These are phyloP conservation scores for Acronicta leporina DNA, from an alignment of 2,888 invertebrate genomes.

Conservation along the genomic window DNA sequence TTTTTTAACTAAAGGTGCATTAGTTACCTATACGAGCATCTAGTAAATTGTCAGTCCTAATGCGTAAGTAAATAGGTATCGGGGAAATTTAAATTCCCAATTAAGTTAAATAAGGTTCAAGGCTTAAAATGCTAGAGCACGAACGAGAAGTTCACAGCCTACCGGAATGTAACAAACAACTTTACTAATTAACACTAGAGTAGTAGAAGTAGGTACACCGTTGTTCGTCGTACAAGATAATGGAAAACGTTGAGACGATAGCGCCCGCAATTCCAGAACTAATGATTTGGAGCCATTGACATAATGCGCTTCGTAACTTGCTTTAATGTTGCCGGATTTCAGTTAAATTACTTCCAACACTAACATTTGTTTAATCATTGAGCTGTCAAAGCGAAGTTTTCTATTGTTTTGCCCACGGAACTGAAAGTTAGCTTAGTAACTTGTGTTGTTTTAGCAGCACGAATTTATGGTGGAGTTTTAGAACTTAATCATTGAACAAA, in stretches of 20 bases:
- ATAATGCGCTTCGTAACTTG: slow-evolving; percentile 49
- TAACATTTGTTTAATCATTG: slow-evolving; percentile 51
- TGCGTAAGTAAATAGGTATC: not conserved
- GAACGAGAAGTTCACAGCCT: slow-evolving; percentile 17
- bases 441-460: not conserved
- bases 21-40: not conserved
- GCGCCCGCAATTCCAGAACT: slow-evolving; percentile 47
- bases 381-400: slow-evolving; percentile 38
- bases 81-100: not conserved
- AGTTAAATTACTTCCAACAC: slow-evolving; percentile 51
- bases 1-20: no score
- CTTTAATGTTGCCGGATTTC: slow-evolving; percentile 38
- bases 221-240: slow-evolving; percentile 44
- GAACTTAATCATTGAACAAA: not conserved
- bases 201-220: slow-evolving; percentile 17
- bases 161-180: slow-evolving; percentile 40
- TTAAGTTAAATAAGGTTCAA: not conserved
- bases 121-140: not conserved
- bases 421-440: slow-evolving; percentile 3
- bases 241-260: slow-evolving; percentile 45
- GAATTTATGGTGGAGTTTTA: not conserved
- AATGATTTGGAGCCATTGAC: slow-evolving; percentile 51
- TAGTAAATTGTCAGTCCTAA: not conserved
- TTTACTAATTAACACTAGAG: slow-evolving; percentile 48
- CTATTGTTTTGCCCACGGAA: slow-evolving; percentile 30